A percentile compares a stretch with the other conserved stretches of the same genome.
These are phyloP conservation scores for Heliconius cydno DNA, from an alignment of 2,888 invertebrate species.

Conservation along the genomic window DNA sequence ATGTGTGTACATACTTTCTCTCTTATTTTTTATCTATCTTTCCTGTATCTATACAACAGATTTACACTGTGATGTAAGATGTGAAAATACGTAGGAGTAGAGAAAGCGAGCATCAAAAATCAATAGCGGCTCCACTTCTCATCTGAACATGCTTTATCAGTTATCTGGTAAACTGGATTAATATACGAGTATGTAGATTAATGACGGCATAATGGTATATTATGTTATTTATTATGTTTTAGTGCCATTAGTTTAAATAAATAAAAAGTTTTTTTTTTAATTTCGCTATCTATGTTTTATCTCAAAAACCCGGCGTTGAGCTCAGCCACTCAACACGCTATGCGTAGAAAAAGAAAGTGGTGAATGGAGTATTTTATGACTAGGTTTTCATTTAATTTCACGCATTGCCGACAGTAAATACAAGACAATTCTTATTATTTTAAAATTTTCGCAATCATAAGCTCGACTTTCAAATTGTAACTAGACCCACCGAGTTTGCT, in stretches of 20 bases:
- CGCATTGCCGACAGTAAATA: too few species aligned
- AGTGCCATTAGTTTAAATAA: not conserved
- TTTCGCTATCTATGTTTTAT: not conserved
- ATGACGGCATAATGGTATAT: not conserved
- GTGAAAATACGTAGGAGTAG: constrained; percentile 16
- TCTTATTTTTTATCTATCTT: not conserved
- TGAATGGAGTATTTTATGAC: too few species aligned
- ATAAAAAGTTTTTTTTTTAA: not conserved
- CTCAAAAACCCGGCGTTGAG: too few species aligned
- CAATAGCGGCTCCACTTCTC: constrained; percentile 23
- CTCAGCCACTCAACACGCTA: too few species aligned
- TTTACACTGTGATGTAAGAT: constrained; percentile 3
- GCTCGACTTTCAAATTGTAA: not conserved
- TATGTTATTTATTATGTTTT: not conserved
- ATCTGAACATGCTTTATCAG: constrained; percentile 29
- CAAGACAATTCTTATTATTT: not conserved
- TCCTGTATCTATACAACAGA: not conserved
- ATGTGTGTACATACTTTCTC: constrained; percentile 22
- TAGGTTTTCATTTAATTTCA: too few species aligned
- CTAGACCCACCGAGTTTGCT: not conserved
- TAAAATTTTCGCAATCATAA: not conserved
- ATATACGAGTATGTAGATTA: constrained; percentile 12
- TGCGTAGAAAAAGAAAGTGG: too few species aligned
- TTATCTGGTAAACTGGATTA: constrained; percentile 25
- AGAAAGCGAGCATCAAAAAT: constrained; percentile 34